A percentile compares a stretch with the other conserved stretches of the same genome.
phyloP scores from a whole-genome alignment of 2,113 vertebrate species.

The Rhegmatorhina hoffmannsi region DNA sequence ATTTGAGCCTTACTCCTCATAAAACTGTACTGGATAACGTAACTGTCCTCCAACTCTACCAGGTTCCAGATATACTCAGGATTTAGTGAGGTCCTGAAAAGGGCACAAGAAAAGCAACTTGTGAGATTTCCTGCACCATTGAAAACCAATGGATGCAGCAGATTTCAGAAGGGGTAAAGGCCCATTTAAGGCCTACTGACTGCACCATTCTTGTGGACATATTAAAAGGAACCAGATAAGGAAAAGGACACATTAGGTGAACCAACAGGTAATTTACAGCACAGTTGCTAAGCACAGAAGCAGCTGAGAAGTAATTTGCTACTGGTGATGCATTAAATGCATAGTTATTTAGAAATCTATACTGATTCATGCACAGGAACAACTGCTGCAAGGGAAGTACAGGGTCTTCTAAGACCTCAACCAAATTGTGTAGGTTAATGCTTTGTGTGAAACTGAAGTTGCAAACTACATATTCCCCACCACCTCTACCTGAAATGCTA shows the following conservation, averaged over 20 bases:
- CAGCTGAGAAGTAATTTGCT: background rate
- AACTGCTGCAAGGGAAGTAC: background rate
- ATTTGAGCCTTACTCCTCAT: background rate
- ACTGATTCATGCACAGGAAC: background rate
- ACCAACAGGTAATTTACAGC: background rate
- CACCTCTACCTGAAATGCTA: background rate
- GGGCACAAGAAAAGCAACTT: background rate
- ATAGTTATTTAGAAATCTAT: background rate
- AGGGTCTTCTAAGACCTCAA: background rate
- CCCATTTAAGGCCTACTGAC: background rate
- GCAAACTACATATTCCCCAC: background rate
- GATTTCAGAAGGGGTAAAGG: background rate
- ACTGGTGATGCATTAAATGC: background rate
- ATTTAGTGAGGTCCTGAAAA: background rate
- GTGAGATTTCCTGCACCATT: background rate
- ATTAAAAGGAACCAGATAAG: background rate
- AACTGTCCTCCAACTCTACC: background rate
- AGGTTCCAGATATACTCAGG: background rate
- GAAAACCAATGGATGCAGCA: background rate
- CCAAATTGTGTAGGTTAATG: background rate
- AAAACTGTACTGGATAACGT: background rate
- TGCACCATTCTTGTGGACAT: background rate
- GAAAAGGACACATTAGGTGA: background rate
- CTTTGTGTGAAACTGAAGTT: background rate
- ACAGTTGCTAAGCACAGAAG: conserved; percentile 18